Base-by-base conservation (phyloP, 2,888 invertebrate genomes). In the Seladonia tumulorum region DNA sequence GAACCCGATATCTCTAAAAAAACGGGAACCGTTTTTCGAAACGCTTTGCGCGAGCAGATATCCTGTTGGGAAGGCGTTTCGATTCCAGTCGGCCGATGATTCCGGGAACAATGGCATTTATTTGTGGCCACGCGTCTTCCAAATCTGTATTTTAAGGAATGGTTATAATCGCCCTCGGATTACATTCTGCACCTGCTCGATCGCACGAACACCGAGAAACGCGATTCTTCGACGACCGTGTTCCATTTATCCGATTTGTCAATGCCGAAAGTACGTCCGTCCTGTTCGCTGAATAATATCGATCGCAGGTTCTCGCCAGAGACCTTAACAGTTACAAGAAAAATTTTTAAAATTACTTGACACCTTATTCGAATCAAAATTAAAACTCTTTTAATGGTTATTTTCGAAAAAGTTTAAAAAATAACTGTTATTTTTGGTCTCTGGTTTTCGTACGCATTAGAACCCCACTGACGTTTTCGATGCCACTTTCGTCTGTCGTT, bases 171-270 rank as follows among this genome's bases (percentile, higher is more conserved):
- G 42, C 39, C 22, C n/a, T n/a, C 5, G 14, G n/a, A 57, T 73
- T 73, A 76, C 72, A 73, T 57, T 39, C 4, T 42, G 29, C 82
- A 83, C n/a, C 49, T 81, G 81, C 16, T 29, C 18, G 18, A 45
- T 35, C 29, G 63, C 71, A 14, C 35, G 47, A 16, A 16, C 39
- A 74, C 71, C 70, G 49, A 25, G 82, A 75, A 82, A 71, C 70
- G 1, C 45, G 71, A 47, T 79, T 82, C 63, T 14, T 68, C 70
- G 78, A 82, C 42, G 71, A 25, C 42, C 72, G 18, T 42, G 49
- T 78, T 75, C 47, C 35, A 73, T 47, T 53, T 57, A 60, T 75
- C 42, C 49, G 72, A 29, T 8, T 25, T 29, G 70, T 60, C 42
- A 35, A 72, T 72, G 63, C 29, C 57, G 63, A 22, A 18, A 60